Conservation (phyloP, 2,888 invertebrate species). For the Hypolimnas misippus region DNA sequence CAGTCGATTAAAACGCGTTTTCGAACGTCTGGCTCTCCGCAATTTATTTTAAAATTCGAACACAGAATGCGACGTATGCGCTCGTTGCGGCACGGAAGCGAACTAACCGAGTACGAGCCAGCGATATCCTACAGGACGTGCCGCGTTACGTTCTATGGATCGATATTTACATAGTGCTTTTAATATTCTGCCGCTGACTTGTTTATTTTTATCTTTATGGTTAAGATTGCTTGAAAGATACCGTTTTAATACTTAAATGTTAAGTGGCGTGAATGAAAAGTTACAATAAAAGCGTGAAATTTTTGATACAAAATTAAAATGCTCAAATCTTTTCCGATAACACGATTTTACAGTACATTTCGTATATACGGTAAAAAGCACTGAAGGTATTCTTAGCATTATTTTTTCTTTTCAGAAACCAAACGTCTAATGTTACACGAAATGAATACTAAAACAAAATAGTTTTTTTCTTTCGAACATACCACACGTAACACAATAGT, state of each 20-base stretch:
- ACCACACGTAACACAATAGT: conserved; percentile 16
- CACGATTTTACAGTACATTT: too few relatives aligned
- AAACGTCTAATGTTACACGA: conserved; percentile 2
- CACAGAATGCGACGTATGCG: conserved; percentile 69
- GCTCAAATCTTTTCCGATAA: too few relatives aligned
- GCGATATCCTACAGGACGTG: conserved; percentile 79
- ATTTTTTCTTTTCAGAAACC: background rate
- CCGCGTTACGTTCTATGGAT: conserved; percentile 68
- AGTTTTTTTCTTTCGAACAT: background rate
- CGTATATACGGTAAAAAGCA: too few relatives aligned
- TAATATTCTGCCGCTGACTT: conserved; percentile 68
- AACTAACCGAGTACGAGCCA: conserved; percentile 63
- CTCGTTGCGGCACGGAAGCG: conserved; percentile 71
- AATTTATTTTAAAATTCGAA: conserved; percentile 53
- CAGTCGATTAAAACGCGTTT: conserved; percentile 6
- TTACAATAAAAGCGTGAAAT: conserved; percentile 13
- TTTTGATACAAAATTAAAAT: background rate
- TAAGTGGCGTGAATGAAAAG: conserved; percentile 29
- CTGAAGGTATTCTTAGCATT: background rate
- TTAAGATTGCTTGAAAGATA: conserved; percentile 44
- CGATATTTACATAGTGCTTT: conserved; percentile 81
- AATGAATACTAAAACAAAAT: background rate
- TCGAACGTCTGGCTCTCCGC: background rate
- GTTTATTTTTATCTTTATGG: conserved; percentile 52
- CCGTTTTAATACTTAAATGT: conserved; percentile 36